phyloP scores from a whole-genome alignment of 2,888 invertebrate genomes.

The Diarsia dahlii region DNA sequence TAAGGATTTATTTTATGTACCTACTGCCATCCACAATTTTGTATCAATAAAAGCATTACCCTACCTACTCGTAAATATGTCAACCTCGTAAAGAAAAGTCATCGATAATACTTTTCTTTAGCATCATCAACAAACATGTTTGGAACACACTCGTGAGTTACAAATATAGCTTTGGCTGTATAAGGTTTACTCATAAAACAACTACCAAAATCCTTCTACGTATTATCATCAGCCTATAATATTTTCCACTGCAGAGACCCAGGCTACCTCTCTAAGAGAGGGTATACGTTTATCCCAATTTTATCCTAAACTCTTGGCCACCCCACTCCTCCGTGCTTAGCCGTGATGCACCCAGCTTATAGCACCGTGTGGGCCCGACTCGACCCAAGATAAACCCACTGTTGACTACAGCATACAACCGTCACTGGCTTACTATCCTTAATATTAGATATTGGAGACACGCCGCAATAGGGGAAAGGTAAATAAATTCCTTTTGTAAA shows the following conservation, averaged over 20 bases:
- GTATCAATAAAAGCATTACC: neutral
- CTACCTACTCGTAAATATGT: too few relatives aligned
- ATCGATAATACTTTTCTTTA: too few relatives aligned
- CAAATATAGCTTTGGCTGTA: neutral
- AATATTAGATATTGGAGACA: constrained; percentile 56
- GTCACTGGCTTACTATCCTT: constrained; percentile 56
- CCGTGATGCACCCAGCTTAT: constrained; percentile 73
- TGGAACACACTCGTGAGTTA: neutral
- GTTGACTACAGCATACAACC: constrained; percentile 58
- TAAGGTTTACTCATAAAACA: neutral
- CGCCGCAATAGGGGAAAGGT: constrained; percentile 34
- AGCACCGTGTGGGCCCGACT: constrained; percentile 60
- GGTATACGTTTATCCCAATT: too few relatives aligned
- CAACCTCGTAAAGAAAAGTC: neutral
- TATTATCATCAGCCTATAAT: too few relatives aligned
- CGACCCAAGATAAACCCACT: constrained; percentile 68
- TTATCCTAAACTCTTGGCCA: constrained; percentile 45
- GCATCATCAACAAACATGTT: too few relatives aligned
- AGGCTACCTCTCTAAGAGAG: too few relatives aligned
- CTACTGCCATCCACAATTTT: neutral
- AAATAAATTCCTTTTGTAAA: constrained; percentile 45
- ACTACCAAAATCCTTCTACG: neutral
- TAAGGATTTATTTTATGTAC: neutral
- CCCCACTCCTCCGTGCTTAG: constrained; percentile 69
- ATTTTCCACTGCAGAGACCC: too few relatives aligned